Base-by-base conservation (phyloP, 2,113 vertebrate genomes). In the Sander lucioperca region DNA sequence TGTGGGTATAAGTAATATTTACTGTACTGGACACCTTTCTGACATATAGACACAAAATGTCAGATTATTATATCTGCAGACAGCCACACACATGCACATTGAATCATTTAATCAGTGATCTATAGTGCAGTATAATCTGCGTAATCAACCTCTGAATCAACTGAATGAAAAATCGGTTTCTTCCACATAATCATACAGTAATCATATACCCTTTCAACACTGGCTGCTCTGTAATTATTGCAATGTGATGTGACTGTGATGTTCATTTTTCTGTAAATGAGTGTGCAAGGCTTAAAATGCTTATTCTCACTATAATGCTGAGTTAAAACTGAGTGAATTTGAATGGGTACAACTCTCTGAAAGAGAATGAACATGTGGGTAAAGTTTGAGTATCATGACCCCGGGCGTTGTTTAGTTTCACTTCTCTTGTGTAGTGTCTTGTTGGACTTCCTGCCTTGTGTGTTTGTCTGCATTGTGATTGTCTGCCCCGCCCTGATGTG, bases 121-220 rank as follows among this genome's bases (percentile, higher is more conserved):
- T 76, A 71, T 14, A 67, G 21, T n/a, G 53, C 61, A 14, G 19
- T 33, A 18, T 75, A 73, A 83, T 84, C 75, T 83, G 77, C 64
- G 45, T 84, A 79, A 83, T 89, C 83, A 91, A 62, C 74, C 66
- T 36, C 56, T 84, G 80, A 88, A 77, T 88, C 76, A 50, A n/a
- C 58, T 64, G 63, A 87, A 80, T 84, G 63, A 89, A 82, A 75
- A 39, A 85, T 86, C 63, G 57, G 50, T 69, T 77, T 54, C 77
- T 53, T 57, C 47, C 72, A 76, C 57, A 25, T 85, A 79, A 86
- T 88, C 51, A 81, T 54, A 43, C 10, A 43, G 39, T 43, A 59
- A 82, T 83, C 85, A 69, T 27, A 63, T 33, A 43, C 74, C 80
- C 76, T 81, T 81, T 90, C 77, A 79, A 27, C 58, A 30, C 58